Evolutionary conservation across 2,113 vertebrate genomes (phyloP).

Genomic region (Scophthalmus maximus): DNA sequence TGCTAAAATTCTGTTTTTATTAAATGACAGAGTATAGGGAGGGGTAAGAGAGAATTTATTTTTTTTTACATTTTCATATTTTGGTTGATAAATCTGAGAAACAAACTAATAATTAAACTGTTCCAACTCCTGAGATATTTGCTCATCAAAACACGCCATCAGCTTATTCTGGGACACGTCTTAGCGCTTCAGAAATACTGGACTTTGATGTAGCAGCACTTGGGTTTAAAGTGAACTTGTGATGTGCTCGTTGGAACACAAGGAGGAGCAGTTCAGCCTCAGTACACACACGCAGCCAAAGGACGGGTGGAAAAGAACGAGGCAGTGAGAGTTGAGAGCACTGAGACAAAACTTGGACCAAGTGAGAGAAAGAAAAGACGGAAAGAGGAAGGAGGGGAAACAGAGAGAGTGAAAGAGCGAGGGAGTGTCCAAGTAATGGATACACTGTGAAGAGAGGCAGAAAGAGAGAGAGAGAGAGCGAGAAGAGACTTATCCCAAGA

Average conservation of each 20-base stretch:
- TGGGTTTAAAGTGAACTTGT: constrained; percentile 26
- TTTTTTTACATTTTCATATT: neutral
- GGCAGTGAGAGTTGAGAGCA: constrained; percentile 10
- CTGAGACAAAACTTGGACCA: constrained; percentile 60
- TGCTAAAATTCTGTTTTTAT: neutral
- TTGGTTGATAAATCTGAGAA: neutral
- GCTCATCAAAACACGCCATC: constrained; percentile 22
- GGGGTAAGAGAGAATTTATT: too few relatives aligned
- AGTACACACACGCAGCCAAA: neutral
- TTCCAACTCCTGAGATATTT: neutral
- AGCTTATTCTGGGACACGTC: constrained; percentile 9
- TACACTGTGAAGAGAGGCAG: constrained; percentile 34
- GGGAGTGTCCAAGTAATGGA: constrained; percentile 68
- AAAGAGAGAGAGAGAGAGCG: constrained; percentile 29
- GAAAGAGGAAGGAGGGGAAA: constrained; percentile 50
- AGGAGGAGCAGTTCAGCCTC: constrained; percentile 65
- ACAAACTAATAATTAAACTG: constrained; percentile 14
- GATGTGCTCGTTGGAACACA: constrained; percentile 52
- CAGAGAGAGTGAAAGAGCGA: constrained; percentile 48
- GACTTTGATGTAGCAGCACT: neutral
- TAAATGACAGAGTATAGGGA: too few relatives aligned
- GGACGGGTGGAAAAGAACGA: neutral
- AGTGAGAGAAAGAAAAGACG: constrained; percentile 57
- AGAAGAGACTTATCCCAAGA: constrained; percentile 63
- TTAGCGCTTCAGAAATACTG: constrained; percentile 2